These are phyloP conservation scores for Synergus umbraculus DNA, from an alignment of 2,888 invertebrate genomes.

Conservation along the genomic window DNA sequence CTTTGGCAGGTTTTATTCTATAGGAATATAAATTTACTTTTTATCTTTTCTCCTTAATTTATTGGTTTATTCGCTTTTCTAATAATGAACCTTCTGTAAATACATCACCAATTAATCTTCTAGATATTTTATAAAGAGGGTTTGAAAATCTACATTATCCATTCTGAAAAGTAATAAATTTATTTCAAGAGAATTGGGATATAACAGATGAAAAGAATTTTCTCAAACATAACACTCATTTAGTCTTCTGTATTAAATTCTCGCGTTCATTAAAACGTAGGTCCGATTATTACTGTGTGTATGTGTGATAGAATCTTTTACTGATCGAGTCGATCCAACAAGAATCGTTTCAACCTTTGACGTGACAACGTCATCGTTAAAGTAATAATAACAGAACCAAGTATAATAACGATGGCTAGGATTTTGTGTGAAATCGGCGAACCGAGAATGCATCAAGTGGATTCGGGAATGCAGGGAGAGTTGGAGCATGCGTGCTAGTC, in stretches of 20 bases:
- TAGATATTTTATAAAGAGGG: not conserved
- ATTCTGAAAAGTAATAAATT: constrained; percentile 29
- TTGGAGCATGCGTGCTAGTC: constrained; percentile 58
- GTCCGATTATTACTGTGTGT: constrained; percentile 26
- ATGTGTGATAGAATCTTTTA: not conserved
- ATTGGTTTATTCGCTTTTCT: not conserved
- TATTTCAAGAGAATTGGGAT: constrained; percentile 1
- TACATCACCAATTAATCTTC: constrained; percentile 6
- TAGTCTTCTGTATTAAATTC: constrained; percentile 14
- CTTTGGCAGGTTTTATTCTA: constrained; percentile 28
- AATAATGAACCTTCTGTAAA: not conserved
- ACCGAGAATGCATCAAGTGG: constrained; percentile 73
- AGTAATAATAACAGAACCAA: constrained; percentile 68
- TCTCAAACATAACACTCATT: constrained; percentile 22
- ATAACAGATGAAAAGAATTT: constrained; percentile 29
- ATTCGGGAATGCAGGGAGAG: constrained; percentile 53
- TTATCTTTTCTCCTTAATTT: too few relatives aligned
- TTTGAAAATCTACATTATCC: not conserved
- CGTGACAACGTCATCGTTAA: constrained; percentile 69
- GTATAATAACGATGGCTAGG: constrained; percentile 72
- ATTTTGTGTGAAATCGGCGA: constrained; percentile 72
- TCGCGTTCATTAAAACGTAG: constrained; percentile 27
- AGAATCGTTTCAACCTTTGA: constrained; percentile 55
- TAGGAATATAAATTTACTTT: not conserved
- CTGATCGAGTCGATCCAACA: constrained; percentile 28